A percentile compares a stretch with the other conserved stretches of the same genome.
Conservation (phyloP, 1,140 invertebrate genomes). For the Tribolium madens region DNA sequence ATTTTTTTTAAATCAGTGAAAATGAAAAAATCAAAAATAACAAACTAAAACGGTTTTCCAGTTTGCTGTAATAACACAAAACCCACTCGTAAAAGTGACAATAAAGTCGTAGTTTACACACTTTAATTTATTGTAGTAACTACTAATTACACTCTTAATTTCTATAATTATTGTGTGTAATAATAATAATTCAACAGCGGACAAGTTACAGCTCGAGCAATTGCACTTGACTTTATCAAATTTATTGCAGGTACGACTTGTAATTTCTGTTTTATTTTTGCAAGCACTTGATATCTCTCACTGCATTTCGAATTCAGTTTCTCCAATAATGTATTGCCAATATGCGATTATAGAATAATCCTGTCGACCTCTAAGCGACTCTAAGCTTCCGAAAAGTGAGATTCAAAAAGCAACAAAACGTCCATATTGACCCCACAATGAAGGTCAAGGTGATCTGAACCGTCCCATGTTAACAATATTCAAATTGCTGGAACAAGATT, state of each 20-base stretch:
- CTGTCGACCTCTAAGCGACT: neutral
- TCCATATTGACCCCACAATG: neutral
- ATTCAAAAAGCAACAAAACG: neutral
- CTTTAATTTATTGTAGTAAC: neutral
- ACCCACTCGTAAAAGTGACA: neutral
- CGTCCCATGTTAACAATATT: neutral
- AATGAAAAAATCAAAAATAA: too few species aligned
- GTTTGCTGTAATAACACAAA: too few species aligned
- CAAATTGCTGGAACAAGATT: too few species aligned
- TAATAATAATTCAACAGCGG: neutral
- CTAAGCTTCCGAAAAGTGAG: neutral
- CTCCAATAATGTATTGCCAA: neutral
- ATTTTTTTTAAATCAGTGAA: too few species aligned
- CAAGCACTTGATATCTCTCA: neutral
- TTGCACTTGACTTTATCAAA: too few species aligned
- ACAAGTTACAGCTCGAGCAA: too few species aligned
- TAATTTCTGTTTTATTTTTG: too few species aligned
- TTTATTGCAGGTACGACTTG: too few species aligned
- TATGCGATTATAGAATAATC: neutral
- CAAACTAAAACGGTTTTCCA: too few species aligned
- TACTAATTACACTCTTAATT: neutral
- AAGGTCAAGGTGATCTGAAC: neutral
- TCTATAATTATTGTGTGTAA: neutral
- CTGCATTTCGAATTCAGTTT: neutral
- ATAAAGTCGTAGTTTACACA: neutral